phyloP scores from a whole-genome alignment of 2,888 invertebrate species.

The Invenusta paracnida region DNA sequence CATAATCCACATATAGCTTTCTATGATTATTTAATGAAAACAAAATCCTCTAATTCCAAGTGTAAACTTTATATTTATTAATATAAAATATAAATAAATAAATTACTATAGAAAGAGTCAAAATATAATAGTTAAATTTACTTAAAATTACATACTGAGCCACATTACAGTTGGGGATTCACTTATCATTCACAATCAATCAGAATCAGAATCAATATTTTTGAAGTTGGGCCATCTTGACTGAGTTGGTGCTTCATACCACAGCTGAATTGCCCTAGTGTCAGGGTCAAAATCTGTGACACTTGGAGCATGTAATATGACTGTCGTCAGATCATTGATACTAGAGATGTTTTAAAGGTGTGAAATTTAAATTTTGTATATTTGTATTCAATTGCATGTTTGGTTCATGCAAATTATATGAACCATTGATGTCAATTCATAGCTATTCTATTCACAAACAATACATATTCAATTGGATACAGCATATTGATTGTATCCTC shows the following conservation, averaged over 20 bases:
- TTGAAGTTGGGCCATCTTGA: constrained; percentile 7
- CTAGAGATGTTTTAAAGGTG: neutral
- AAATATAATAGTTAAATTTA: constrained; percentile 23
- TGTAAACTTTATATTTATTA: constrained; percentile 18
- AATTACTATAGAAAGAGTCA: neutral
- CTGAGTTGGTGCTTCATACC: constrained; percentile 12
- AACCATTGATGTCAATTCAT: too few relatives aligned
- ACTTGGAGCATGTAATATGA: neutral
- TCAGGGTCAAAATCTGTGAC: constrained; percentile 23
- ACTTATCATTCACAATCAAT: constrained; percentile 14
- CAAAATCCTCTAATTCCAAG: constrained; percentile 23
- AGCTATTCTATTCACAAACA: too few relatives aligned
- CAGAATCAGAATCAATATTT: constrained; percentile 22
- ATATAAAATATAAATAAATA: constrained; percentile 29
- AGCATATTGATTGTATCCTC: too few relatives aligned
- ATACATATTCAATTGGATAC: too few relatives aligned
- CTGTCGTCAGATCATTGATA: constrained; percentile 13
- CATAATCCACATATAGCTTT: neutral
- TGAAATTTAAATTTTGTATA: too few relatives aligned
- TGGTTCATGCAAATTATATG: too few relatives aligned
- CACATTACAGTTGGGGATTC: constrained; percentile 17
- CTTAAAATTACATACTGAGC: constrained; percentile 15
- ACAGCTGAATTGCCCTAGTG: constrained; percentile 24
- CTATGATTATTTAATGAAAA: constrained; percentile 5
- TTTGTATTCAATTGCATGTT: too few relatives aligned